phyloP scores from a whole-genome alignment of 2,888 invertebrate genomes.

The Hofmannophila pseudospretella region DNA sequence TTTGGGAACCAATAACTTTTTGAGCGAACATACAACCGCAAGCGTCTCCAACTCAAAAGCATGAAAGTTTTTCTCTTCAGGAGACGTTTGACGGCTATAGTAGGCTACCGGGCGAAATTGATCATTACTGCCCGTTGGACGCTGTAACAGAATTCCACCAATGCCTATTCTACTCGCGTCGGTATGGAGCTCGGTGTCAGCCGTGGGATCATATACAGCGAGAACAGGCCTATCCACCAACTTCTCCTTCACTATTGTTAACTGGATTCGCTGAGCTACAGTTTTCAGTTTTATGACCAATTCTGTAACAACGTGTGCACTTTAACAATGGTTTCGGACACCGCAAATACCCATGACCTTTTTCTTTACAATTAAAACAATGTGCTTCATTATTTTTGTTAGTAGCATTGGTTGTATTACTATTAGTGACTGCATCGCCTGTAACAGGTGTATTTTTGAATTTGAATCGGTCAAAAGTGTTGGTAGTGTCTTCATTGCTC shows the following conservation, averaged over 20 bases:
- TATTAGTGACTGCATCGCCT: too few species aligned
- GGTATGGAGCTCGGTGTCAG: conserved; percentile 17
- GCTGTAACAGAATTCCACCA: conserved; percentile 3
- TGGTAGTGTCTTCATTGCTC: too few species aligned
- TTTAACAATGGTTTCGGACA: conserved; percentile 17
- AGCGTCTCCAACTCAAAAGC: conserved; percentile 21
- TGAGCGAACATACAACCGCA: conserved; percentile 15
- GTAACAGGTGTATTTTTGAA: too few species aligned
- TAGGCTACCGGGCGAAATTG: conserved; percentile 4
- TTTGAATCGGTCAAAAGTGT: too few species aligned
- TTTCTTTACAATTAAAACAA: conserved; percentile 20
- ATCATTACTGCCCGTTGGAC: not conserved
- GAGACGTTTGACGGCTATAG: conserved; percentile 18
- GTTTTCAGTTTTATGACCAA: conserved; percentile 11
- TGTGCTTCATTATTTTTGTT: too few species aligned
- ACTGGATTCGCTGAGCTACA: conserved; percentile 3
- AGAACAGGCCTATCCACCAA: not conserved
- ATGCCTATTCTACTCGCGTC: conserved; percentile 9
- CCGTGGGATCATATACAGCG: conserved; percentile 22
- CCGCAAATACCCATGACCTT: conserved; percentile 12
- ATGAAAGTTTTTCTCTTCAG: conserved; percentile 19
- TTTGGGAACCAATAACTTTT: conserved; percentile 18
- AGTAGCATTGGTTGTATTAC: too few species aligned
- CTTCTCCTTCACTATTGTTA: not conserved
- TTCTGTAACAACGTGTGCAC: conserved; percentile 10